phyloP scores from a whole-genome alignment of 2,797 vertebrate genomes.

The Rhynchotus rufescens region DNA sequence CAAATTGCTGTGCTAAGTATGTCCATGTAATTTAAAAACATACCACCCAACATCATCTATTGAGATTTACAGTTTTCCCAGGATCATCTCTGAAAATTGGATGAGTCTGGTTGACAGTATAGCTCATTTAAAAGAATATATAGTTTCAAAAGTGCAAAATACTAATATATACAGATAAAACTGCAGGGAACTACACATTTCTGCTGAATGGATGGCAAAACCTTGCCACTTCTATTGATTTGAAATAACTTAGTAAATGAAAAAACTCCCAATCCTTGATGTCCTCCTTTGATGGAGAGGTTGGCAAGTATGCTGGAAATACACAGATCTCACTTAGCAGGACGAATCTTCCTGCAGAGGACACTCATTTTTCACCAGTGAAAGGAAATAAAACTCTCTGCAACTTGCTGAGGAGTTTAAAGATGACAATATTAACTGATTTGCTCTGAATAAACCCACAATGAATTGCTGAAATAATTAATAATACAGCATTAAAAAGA shows the following conservation, averaged over 20 bases:
- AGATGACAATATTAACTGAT: not conserved
- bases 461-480: conserved; percentile 41
- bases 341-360: not conserved
- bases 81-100: not conserved
- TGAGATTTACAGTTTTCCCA: not conserved
- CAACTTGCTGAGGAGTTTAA: not conserved
- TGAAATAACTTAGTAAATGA: not conserved
- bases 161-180: not conserved
- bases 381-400: conserved; percentile 7
- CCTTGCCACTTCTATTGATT: not conserved
- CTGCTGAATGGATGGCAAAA: not conserved
- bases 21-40: not conserved
- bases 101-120: not conserved
- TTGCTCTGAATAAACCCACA: conserved; percentile 22
- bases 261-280: not conserved
- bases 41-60: not conserved
- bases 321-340: not conserved
- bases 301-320: not conserved
- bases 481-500: conserved; percentile 38
- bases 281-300: not conserved
- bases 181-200: not conserved
- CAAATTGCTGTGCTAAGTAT: not conserved
- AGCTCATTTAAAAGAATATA: not conserved
- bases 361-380: not conserved
- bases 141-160: not conserved